phyloP scores from a whole-genome alignment of 2,888 invertebrate genomes.

The Stramonita haemastoma region DNA sequence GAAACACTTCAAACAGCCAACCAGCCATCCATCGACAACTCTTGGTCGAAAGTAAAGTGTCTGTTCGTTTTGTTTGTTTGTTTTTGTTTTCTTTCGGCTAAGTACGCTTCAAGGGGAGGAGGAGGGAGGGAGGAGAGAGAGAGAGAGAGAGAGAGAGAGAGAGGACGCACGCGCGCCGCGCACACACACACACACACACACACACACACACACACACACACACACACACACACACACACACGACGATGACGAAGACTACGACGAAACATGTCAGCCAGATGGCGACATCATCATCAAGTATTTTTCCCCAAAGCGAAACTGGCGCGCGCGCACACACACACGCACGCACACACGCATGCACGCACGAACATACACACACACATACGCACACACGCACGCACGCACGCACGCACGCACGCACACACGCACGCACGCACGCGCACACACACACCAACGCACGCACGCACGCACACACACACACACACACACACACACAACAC shows the following conservation, averaged over 20 bases:
- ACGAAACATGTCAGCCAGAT: not conserved
- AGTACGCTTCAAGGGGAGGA: not conserved
- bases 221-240: not conserved
- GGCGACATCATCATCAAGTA: too few relatives aligned
- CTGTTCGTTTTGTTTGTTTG: too few relatives aligned
- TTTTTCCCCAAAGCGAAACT: not conserved
- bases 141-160: not conserved
- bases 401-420: not conserved
- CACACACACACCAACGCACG: not conserved
- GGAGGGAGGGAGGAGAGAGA: not conserved
- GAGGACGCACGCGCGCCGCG: too few relatives aligned
- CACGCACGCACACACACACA: slow-evolving; percentile 12
- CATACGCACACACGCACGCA: too few relatives aligned
- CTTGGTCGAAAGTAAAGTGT: too few relatives aligned
- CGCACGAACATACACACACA: not conserved
- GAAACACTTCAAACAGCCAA: too few relatives aligned
- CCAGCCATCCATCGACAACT: too few relatives aligned
- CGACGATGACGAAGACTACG: not conserved
- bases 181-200: not conserved
- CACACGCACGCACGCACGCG: not conserved
- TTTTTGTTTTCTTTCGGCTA: too few relatives aligned
- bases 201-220: not conserved
- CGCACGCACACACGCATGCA: not conserved
- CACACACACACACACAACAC: not conserved
- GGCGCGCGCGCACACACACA: too few relatives aligned